Evolutionary conservation across 2,888 invertebrate genomes (phyloP).

Genomic region (Odontocolon sp.): DNA sequence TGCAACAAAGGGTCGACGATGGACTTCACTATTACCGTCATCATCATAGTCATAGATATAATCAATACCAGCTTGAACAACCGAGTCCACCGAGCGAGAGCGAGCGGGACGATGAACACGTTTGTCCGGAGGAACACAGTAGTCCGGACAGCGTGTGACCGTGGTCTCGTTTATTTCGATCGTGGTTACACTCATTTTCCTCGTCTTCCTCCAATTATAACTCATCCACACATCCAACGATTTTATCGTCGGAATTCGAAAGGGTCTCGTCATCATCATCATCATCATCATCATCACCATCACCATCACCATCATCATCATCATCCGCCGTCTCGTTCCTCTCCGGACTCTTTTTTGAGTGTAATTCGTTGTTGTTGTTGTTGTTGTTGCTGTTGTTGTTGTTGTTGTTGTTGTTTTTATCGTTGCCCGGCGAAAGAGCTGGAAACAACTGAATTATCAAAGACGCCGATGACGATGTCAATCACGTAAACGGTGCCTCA

Average conservation of each 20-base stretch:
- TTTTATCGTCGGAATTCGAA: not conserved
- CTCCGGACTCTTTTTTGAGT: slow-evolving; percentile 47
- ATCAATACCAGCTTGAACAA: slow-evolving; percentile 65
- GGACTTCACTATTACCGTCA: slow-evolving; percentile 67
- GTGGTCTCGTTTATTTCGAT: slow-evolving; percentile 43
- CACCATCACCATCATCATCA: slow-evolving; percentile 19
- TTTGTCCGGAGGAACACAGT: slow-evolving; percentile 69
- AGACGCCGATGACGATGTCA: not conserved
- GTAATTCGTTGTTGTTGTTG: slow-evolving; percentile 50
- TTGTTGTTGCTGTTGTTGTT: slow-evolving; percentile 54
- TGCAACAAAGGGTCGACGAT: slow-evolving; percentile 72
- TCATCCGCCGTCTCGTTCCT: slow-evolving; percentile 60
- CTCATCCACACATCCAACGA: not conserved
- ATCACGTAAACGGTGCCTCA: slow-evolving; percentile 47
- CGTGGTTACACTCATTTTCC: slow-evolving; percentile 20
- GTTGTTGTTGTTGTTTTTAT: slow-evolving; percentile 61
- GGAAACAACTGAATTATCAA: not conserved
- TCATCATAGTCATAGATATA: slow-evolving; percentile 65
- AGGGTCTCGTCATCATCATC: not conserved
- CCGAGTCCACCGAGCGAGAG: slow-evolving; percentile 75
- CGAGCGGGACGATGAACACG: slow-evolving; percentile 65
- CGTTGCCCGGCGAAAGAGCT: slow-evolving; percentile 58
- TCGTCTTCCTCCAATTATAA: slow-evolving; percentile 39
- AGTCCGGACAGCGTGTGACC: slow-evolving; percentile 76
- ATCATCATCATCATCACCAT: not conserved